A percentile compares a stretch with the other conserved stretches of the same genome.
These are phyloP conservation scores for Calliopsis andreniformis DNA, from an alignment of 1,140 invertebrate species.

Conservation along the genomic window DNA sequence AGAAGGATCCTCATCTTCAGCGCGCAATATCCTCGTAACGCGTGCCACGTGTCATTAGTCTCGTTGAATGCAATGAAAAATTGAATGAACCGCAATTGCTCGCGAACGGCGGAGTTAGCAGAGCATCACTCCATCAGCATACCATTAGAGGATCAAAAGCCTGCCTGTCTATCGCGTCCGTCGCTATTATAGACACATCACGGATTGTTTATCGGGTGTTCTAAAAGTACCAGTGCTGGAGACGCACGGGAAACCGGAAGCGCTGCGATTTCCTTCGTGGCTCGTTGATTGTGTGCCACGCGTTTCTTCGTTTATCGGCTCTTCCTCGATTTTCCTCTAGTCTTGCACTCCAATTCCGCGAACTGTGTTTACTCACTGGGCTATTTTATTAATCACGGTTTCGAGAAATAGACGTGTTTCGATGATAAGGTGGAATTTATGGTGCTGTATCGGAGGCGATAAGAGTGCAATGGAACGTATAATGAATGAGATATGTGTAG, in stretches of 20 bases:
- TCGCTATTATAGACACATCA: conserved; percentile 50
- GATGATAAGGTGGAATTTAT: background rate
- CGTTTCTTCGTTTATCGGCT: conserved; percentile 30
- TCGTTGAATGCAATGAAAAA: conserved; percentile 41
- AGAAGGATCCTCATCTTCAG: background rate
- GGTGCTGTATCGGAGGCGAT: background rate
- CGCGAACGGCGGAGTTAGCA: conserved; percentile 60
- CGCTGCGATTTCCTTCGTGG: conserved; percentile 24
- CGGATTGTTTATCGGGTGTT: conserved; percentile 61
- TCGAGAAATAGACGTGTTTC: background rate
- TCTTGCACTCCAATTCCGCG: background rate
- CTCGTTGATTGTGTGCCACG: conserved; percentile 11
- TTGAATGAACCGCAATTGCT: conserved; percentile 52
- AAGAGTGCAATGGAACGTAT: too few species aligned
- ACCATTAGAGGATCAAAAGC: conserved; percentile 67
- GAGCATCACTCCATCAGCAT: conserved; percentile 72
- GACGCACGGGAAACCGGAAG: conserved; percentile 47
- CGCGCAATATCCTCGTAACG: background rate
- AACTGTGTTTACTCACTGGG: conserved; percentile 14
- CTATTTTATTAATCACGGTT: background rate
- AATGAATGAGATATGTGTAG: too few species aligned
- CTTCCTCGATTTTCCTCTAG: conserved; percentile 19
- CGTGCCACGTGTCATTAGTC: conserved; percentile 53
- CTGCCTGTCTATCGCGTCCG: conserved; percentile 44
- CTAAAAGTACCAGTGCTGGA: conserved; percentile 50